A percentile compares a stretch with the other conserved stretches of the same genome.
These are phyloP conservation scores for Chamaetylas fuelleborni DNA, from an alignment of 2,113 vertebrate species.

Conservation along the genomic window DNA sequence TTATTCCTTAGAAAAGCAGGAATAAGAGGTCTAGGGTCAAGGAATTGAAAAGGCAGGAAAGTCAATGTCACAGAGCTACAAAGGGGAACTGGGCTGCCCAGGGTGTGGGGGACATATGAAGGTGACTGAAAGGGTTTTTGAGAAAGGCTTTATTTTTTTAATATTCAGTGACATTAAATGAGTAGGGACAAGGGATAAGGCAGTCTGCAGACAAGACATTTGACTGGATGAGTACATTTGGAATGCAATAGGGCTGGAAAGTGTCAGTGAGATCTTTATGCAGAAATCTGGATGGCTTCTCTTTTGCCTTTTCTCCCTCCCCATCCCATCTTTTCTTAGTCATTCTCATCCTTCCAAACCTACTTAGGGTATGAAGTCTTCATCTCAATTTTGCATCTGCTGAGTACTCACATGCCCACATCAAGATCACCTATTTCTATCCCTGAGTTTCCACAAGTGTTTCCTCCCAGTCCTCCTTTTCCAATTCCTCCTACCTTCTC, in stretches of 20 bases:
- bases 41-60: background rate
- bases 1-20: background rate
- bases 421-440: background rate
- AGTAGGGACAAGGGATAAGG: background rate
- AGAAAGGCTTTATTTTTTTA: background rate
- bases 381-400: background rate
- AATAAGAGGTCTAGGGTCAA: background rate
- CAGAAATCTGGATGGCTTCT: background rate
- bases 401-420: background rate
- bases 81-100: background rate
- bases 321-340: background rate
- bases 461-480: background rate
- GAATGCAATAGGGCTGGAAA: background rate
- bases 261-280: background rate
- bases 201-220: background rate
- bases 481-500: background rate
- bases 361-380: background rate
- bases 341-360: background rate
- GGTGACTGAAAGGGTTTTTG: background rate
- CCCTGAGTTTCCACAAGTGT: background rate
- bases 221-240: background rate
- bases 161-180: background rate
- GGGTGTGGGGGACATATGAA: accelerated
- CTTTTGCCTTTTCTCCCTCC: background rate
- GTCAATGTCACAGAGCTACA: background rate